phyloP scores from a whole-genome alignment of 2,113 vertebrate species.

The Chloroceryle aenea region DNA sequence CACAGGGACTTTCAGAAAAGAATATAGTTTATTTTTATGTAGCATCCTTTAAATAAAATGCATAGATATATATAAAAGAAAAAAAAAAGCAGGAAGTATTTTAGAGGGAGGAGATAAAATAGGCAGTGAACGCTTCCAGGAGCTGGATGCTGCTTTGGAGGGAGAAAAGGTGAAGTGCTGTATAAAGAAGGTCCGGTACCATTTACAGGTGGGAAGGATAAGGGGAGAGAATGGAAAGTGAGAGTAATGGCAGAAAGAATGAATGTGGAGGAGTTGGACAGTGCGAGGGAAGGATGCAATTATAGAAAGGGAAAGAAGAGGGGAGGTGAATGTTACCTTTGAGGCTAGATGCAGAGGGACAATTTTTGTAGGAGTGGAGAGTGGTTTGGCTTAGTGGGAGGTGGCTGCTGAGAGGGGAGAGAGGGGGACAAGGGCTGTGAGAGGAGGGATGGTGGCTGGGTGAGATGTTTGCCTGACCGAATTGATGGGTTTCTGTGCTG shows the following conservation, averaged over 20 bases:
- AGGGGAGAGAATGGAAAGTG: neutral
- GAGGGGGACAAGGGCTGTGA: neutral
- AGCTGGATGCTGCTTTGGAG: neutral
- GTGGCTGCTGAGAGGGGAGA: neutral
- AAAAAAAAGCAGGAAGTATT: neutral
- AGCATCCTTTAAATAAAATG: neutral
- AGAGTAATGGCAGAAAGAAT: constrained; percentile 19
- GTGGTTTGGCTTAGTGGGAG: neutral
- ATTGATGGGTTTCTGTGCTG: neutral
- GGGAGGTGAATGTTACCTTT: neutral
- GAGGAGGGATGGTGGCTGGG: neutral
- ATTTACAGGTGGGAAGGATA: neutral
- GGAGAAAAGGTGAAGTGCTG: neutral
- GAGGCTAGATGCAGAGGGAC: neutral
- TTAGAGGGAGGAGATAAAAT: neutral
- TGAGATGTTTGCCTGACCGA: neutral
- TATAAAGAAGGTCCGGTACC: neutral
- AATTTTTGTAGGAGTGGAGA: neutral
- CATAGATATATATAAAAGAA: neutral
- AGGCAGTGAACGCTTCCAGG: neutral
- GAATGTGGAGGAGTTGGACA: neutral
- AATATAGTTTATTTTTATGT: constrained; percentile 61
- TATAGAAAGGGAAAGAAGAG: neutral
- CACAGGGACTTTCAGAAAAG: constrained; percentile 5
- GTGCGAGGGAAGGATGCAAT: neutral